Base-by-base conservation (phyloP, 2,113 vertebrate species). In the Limnothrissa miodon region DNA sequence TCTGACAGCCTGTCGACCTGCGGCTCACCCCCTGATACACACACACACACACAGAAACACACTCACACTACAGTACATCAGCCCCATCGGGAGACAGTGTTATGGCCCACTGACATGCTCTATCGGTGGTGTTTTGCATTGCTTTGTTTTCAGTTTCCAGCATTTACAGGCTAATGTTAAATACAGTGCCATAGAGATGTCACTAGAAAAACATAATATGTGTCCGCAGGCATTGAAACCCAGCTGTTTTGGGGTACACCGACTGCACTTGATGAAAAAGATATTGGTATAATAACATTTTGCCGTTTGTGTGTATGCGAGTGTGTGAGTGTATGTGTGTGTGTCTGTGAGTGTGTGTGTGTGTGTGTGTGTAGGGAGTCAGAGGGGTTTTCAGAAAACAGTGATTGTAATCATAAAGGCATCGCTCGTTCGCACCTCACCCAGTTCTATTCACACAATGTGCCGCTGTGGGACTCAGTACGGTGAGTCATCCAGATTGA, bases 301-400 rank as follows among this genome's bases (percentile, higher is more conserved):
- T 56, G 51, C 48, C 2, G 51, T 56, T 42, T 42, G 53, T 56
- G 53, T 56, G 53, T 1, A 21, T 56, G 17, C 23, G 53, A 4
- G 53, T 56, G 53, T 56, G 17, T 56, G 17, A 23, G 53, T 56
- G 53, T 56, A 21, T 56, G 53, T 56, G 53, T 56, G 53, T 17
- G 66, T 74, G 29, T 36, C 13, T 74, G n/a, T 62, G 23, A 10
- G 59, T 74, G 81, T 39, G 39, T 59, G 23, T 84, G 84, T 85
- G 81, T 66, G 80, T 62, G 83, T 88, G 86, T 87, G 80, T 87
- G 83, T 86, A 84, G 88, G 82, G 82, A 88, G 86, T 85, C 84
- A 36, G 66, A 85, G 89, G 86, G 85, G 84, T 90, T 91, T 90
- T 91, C 84, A 82, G 74, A 84, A 84, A 62, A 81, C 81, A 53